phyloP scores from a whole-genome alignment of 2,888 invertebrate genomes.

The Monoplex corrugatus region DNA sequence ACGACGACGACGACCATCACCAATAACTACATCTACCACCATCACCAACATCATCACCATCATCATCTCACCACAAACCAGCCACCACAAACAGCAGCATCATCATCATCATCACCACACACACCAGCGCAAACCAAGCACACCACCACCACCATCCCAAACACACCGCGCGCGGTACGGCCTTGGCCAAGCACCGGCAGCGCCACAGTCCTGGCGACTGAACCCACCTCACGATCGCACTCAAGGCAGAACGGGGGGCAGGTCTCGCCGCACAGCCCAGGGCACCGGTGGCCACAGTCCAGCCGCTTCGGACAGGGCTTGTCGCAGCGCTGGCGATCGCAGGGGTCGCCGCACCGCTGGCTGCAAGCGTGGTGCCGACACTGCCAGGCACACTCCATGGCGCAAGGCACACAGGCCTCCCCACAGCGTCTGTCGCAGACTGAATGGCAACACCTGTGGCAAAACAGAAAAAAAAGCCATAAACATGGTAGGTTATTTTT shows the following conservation, averaged over 20 bases:
- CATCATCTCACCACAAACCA: not conserved
- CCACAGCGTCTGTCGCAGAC: constrained; percentile 74
- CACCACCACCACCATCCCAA: too few relatives aligned
- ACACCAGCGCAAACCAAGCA: too few relatives aligned
- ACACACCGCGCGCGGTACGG: not conserved
- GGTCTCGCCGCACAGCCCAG: constrained; percentile 88
- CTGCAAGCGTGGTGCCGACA: constrained; percentile 77
- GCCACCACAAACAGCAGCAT: too few relatives aligned
- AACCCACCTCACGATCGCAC: constrained; percentile 82
- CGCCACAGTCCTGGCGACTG: not conserved
- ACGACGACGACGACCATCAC: too few relatives aligned
- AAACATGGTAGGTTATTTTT: too few relatives aligned
- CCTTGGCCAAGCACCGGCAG: too few relatives aligned
- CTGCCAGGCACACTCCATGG: constrained; percentile 76
- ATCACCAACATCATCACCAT: not conserved
- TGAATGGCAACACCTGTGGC: constrained; percentile 77
- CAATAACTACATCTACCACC: too few relatives aligned
- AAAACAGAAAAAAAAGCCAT: constrained; percentile 72
- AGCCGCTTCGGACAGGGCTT: constrained; percentile 59
- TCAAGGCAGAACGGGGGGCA: constrained; percentile 85
- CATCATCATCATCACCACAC: not conserved
- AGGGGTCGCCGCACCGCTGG: constrained; percentile 79
- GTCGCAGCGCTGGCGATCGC: constrained; percentile 82
- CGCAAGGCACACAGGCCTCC: constrained; percentile 74
- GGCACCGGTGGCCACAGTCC: constrained; percentile 85